Conservation (phyloP, 2,797 vertebrate genomes). For the Gallinago solitaria region DNA sequence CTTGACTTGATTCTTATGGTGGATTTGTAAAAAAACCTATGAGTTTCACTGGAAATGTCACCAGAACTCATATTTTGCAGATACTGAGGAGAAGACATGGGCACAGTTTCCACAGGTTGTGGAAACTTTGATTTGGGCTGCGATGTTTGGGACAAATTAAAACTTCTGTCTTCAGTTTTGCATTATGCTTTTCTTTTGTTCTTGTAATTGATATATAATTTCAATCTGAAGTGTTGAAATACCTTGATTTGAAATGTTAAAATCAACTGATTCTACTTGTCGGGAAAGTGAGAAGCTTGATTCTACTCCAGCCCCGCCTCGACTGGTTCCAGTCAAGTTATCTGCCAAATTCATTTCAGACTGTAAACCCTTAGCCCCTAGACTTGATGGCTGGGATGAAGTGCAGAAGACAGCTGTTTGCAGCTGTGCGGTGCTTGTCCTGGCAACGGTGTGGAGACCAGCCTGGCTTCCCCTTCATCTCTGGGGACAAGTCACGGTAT, state of each 20-base stretch:
- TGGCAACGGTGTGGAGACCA: not conserved
- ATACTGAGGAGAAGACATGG: not conserved
- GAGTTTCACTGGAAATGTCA: not conserved
- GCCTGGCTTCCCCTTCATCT: not conserved
- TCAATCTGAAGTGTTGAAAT: not conserved
- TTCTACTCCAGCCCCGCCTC: not conserved
- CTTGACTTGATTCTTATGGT: not conserved
- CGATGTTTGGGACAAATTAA: not conserved
- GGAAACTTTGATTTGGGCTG: not conserved
- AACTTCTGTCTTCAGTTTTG: not conserved
- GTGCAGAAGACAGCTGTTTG: not conserved
- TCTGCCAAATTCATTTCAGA: not conserved
- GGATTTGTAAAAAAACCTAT: not conserved
- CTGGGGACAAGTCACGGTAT: not conserved
- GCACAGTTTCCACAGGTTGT: not conserved
- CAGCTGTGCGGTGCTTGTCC: not conserved
- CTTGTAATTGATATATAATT: not conserved
- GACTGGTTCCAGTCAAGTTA: not conserved
- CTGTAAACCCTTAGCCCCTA: not conserved
- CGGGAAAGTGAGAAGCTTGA: not conserved
- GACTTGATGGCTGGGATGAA: not conserved
- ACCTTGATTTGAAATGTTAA: not conserved
- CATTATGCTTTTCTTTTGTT: not conserved
- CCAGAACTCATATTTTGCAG: not conserved
- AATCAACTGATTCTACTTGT: not conserved